Conservation (phyloP, 1,140 invertebrate genomes). For the Zaprionus davidi region DNA sequence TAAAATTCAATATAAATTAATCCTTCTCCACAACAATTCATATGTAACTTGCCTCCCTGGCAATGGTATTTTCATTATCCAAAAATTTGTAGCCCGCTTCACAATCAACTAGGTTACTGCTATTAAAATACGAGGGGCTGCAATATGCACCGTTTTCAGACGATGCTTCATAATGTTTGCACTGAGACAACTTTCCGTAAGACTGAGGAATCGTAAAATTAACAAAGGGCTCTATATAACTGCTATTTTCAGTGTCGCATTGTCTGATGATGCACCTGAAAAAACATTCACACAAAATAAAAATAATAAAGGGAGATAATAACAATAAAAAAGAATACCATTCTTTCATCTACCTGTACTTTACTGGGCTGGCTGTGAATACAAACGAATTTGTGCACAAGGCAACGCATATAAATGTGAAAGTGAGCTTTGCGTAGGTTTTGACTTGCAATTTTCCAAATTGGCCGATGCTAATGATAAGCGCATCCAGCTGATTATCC, state of each 20-base stretch:
- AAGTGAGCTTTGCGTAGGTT: constrained; percentile 83
- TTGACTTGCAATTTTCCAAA: constrained; percentile 86
- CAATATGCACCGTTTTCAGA: constrained; percentile 25
- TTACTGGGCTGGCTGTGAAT: constrained; percentile 86
- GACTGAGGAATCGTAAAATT: constrained; percentile 84
- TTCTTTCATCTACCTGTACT: constrained; percentile 84
- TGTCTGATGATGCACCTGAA: constrained; percentile 87
- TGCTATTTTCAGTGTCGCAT: constrained; percentile 84
- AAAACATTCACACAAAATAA: no score
- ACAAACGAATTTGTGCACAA: constrained; percentile 85
- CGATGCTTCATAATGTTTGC: constrained; percentile 80
- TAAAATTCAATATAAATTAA: constrained; percentile 15
- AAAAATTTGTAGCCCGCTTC: constrained; percentile 54
- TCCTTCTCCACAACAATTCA: constrained; percentile 45
- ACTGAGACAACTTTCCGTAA: constrained; percentile 84
- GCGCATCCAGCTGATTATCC: constrained; percentile 64
- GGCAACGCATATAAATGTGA: constrained; percentile 85
- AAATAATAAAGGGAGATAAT: neutral
- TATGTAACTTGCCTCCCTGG: constrained; percentile 54
- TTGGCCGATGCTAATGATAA: constrained; percentile 84
- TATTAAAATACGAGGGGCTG: constrained; percentile 79
- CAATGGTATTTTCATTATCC: constrained; percentile 53
- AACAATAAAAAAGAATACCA: neutral
- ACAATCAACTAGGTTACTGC: constrained; percentile 40
- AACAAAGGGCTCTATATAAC: constrained; percentile 85